A percentile compares a stretch with the other conserved stretches of the same genome.
phyloP scores from a whole-genome alignment of 92 coral and sea anemone species.

The Virgularia gustaviana region DNA sequence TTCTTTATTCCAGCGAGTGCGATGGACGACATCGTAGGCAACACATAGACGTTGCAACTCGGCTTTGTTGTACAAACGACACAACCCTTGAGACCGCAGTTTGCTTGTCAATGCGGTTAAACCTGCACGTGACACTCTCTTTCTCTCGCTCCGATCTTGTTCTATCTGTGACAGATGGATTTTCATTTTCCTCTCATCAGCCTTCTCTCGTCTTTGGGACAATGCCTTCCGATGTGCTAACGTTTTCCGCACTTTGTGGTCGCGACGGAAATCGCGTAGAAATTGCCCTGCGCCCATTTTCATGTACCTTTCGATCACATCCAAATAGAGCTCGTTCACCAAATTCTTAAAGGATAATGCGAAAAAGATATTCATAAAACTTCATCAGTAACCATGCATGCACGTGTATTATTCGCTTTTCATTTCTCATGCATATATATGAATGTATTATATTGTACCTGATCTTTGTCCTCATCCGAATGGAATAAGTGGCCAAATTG shows the following conservation, averaged over 20 bases:
- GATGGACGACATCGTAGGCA: slow-evolving; percentile 11
- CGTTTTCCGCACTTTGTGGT: neutral
- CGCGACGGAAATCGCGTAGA: slow-evolving; percentile 15
- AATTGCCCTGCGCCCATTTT: too few relatives aligned
- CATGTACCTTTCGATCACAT: neutral
- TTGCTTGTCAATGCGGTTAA: neutral
- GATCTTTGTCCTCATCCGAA: neutral
- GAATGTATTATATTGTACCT: too few relatives aligned
- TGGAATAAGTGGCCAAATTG: neutral
- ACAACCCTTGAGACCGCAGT: neutral
- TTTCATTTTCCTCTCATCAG: neutral
- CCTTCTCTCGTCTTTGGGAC: neutral
- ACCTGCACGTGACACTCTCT: neutral
- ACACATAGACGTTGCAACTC: slow-evolving; percentile 24
- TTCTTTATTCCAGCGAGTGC: slow-evolving; percentile 1
- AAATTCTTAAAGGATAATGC: neutral
- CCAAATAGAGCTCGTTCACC: neutral
- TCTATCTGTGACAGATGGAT: slow-evolving; percentile 3
- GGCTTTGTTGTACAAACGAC: neutral
- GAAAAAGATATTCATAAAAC: neutral
- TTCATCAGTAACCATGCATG: neutral
- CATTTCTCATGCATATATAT: neutral
- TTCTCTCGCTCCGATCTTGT: slow-evolving; percentile 22
- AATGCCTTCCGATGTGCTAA: slow-evolving; percentile 3
- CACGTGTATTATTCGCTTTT: neutral